Percentiles rank a stretch among this genome's conserved stretches.
Evolutionary conservation across 2,797 vertebrate genomes (phyloP).

Genomic region (Hapalemur alaotrensis): DNA sequence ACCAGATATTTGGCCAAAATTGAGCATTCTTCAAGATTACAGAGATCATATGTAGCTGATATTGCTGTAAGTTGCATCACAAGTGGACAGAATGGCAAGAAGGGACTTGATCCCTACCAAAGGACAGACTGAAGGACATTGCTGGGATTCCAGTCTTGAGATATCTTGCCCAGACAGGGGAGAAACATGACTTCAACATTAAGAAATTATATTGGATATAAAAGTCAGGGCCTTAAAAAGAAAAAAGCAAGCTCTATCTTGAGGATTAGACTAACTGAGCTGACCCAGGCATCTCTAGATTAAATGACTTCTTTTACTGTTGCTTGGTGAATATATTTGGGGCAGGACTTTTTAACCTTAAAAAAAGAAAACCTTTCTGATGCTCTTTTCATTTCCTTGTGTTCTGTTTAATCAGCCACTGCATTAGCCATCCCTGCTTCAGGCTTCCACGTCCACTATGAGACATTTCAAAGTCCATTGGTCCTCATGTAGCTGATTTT

Average conservation of each 20-base stretch:
- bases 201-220: not conserved
- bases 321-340: not conserved
- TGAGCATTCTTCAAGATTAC: not conserved
- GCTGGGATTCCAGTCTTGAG: not conserved
- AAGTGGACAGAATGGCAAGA: not conserved
- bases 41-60: not conserved
- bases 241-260: not conserved
- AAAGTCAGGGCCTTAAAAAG: not conserved
- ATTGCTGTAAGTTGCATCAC: not conserved
- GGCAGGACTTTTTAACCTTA: not conserved
- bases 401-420: not conserved
- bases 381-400: not conserved
- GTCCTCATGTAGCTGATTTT: not conserved
- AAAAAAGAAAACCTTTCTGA: not conserved
- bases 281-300: not conserved
- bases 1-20: not conserved
- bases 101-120: not conserved
- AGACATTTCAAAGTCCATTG: not conserved
- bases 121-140: not conserved
- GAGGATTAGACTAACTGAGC: not conserved
- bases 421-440: not conserved
- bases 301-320: not conserved
- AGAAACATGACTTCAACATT: not conserved
- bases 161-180: not conserved
- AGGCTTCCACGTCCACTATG: not conserved